A percentile compares a stretch with the other conserved stretches of the same genome.
phyloP scores from a whole-genome alignment of 2,113 vertebrate species.

The Tupaia tana region DNA sequence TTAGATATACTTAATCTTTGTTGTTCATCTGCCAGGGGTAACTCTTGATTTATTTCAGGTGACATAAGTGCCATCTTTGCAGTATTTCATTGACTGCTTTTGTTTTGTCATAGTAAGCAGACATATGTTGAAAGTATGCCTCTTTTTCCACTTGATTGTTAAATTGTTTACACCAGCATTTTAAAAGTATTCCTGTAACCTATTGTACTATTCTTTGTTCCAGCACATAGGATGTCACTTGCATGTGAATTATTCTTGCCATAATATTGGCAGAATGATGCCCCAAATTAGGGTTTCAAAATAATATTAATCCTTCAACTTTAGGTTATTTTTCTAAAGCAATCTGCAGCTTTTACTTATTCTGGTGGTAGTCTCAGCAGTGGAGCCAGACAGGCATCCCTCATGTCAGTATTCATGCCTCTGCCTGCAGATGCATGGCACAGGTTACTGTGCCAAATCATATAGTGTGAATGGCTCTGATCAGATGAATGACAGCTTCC shows the following conservation, averaged over 20 bases:
- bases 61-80: conserved; percentile 95
- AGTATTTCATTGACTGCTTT: conserved; percentile 94
- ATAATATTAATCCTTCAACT: conserved; percentile 95
- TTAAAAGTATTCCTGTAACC: conserved; percentile 91
- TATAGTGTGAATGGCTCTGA: conserved; percentile 92
- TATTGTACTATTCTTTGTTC: conserved; percentile 96
- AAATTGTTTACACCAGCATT: conserved; percentile 96
- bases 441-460: conserved; percentile 88
- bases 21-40: not conserved
- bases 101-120: conserved; percentile 96
- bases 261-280: conserved; percentile 94
- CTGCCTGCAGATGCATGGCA: conserved; percentile 80
- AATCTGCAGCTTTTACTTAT: conserved; percentile 90
- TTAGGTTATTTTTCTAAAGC: conserved; percentile 97
- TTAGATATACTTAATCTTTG: conserved; percentile 52
- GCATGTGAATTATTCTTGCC: conserved; percentile 95
- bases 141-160: conserved; percentile 98
- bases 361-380: conserved; percentile 92
- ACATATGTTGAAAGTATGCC: conserved; percentile 97
- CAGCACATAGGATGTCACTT: conserved; percentile 93
- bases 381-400: conserved; percentile 95
- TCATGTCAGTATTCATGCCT: conserved; percentile 98
- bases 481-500: conserved; percentile 89
- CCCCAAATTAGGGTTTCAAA: conserved; percentile 97
- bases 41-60: conserved; percentile 87